Conservation (phyloP, 2,113 vertebrate species). For the Cynopterus brachyotis region DNA sequence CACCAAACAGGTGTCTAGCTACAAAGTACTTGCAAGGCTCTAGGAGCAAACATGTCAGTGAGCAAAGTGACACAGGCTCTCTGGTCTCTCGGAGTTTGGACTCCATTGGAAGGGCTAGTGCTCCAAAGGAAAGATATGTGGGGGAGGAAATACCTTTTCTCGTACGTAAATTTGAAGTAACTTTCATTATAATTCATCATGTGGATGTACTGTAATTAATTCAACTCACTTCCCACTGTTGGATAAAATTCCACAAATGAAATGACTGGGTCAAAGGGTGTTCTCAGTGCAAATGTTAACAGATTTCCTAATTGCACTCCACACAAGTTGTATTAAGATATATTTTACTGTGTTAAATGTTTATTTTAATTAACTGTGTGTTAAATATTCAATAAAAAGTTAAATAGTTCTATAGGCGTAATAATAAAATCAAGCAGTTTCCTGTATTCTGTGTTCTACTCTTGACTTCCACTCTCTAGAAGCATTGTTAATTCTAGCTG, state of each 20-base stretch:
- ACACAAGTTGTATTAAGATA: not conserved
- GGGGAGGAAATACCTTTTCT: not conserved
- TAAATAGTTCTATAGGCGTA: not conserved
- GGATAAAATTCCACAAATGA: not conserved
- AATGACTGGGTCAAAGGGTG: not conserved
- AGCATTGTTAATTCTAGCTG: not conserved
- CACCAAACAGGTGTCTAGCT: not conserved
- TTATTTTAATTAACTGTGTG: not conserved
- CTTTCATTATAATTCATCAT: not conserved
- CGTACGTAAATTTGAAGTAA: not conserved
- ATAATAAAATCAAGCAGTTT: not conserved
- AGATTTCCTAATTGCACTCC: not conserved
- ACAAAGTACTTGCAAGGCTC: accelerated
- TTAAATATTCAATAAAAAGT: not conserved
- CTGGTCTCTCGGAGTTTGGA: not conserved
- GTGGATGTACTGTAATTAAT: not conserved
- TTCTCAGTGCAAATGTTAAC: not conserved
- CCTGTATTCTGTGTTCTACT: not conserved
- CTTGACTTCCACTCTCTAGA: accelerated
- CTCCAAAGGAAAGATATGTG: not conserved
- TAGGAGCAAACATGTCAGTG: not conserved
- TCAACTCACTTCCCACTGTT: not conserved
- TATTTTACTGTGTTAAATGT: not conserved
- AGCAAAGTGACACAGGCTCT: not conserved
- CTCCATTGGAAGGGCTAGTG: not conserved